phyloP scores from a whole-genome alignment of 2,888 invertebrate genomes.

The Macroteleia sp. region DNA sequence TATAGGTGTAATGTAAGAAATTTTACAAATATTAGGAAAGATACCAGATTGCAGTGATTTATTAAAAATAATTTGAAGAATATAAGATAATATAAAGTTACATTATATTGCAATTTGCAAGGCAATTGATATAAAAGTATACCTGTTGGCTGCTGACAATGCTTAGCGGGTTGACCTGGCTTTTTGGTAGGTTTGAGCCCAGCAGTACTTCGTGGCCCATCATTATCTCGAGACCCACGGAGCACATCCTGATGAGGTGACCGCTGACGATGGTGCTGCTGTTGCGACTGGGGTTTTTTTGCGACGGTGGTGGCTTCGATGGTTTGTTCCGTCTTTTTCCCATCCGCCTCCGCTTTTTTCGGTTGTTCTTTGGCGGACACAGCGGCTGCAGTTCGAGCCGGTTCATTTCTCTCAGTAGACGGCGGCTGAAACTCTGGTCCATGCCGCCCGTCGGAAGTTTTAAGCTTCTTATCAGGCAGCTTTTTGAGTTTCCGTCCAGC shows the following conservation, averaged over 20 bases:
- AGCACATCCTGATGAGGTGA: constrained; percentile 79
- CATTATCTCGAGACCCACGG: constrained; percentile 83
- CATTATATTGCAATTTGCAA: too few species aligned
- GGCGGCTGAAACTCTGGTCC: constrained; percentile 89
- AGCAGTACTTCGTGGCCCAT: constrained; percentile 82
- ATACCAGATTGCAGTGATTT: too few species aligned
- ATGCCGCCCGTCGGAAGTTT: constrained; percentile 92
- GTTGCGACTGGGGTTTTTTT: constrained; percentile 60
- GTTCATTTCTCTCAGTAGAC: constrained; percentile 91
- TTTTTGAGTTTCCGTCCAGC: constrained; percentile 86
- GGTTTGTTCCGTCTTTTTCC: constrained; percentile 84
- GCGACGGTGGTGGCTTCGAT: constrained; percentile 40
- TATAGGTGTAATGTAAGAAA: too few species aligned
- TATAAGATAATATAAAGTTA: too few species aligned
- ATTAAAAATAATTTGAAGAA: too few species aligned
- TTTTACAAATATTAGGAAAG: too few species aligned
- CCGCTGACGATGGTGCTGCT: constrained; percentile 71
- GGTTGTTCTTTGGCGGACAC: constrained; percentile 75
- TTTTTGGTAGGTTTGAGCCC: constrained; percentile 81
- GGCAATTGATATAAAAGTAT: too few species aligned
- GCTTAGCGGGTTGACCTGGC: constrained; percentile 71
- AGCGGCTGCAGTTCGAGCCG: constrained; percentile 84
- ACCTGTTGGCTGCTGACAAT: constrained; percentile 80
- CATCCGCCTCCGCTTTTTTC: constrained; percentile 74
- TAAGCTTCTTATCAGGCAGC: constrained; percentile 92